Evolutionary conservation across 2,888 invertebrate species (phyloP), one percentile per base, ranked within the genome.

Genomic region (Allolobophora icterica): DNA sequence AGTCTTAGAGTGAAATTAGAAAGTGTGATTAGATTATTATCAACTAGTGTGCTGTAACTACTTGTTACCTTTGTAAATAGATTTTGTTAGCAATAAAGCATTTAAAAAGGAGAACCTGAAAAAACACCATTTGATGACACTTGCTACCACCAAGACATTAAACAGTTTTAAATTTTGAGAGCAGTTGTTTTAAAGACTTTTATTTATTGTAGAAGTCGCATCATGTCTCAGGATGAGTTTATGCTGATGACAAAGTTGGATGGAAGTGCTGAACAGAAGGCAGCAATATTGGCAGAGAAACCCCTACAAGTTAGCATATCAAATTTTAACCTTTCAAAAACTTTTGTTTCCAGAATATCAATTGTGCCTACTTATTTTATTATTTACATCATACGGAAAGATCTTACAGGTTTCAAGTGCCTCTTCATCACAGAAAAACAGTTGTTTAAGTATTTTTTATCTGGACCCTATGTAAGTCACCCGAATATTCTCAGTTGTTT

Each of bases 171-270:
- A 13, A 45, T 19, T 45, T 45, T 45, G 45, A 45, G 11, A n/a
- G 71, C 8, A 71, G 17, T 71, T 71, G 30, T 71, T 71, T 71
- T 30, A 71, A 30, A 71, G n/a, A 71, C 30, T n/a, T n/a, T 15
- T 38, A n/a, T 87, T 11, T 6, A 35, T 87, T 87, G 33, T 87
- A 98, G 98, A 95, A 98, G 98, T 90, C 99, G 99, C 96, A 99
- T 99, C 99, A 99, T 99, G 94, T 97, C 97, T 4, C 97, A 98
- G 94, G 99, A 99, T 94, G 99, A 99, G 95, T 98, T 97, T 95
- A 97, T 97, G 94, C 98, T 99, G 94, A 98, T 99, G 93, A 97
- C 97, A 90, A 97, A 97, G 91, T 97, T 99, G 95, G 99, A 99
- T 95, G 94, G 93, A 91, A 97, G 97, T 93, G 94, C 93, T 83